Evolutionary conservation across 37 sponge, comb jelly and placozoan species (phyloP).

Genomic region (Halisarca cf. caerulea): DNA sequence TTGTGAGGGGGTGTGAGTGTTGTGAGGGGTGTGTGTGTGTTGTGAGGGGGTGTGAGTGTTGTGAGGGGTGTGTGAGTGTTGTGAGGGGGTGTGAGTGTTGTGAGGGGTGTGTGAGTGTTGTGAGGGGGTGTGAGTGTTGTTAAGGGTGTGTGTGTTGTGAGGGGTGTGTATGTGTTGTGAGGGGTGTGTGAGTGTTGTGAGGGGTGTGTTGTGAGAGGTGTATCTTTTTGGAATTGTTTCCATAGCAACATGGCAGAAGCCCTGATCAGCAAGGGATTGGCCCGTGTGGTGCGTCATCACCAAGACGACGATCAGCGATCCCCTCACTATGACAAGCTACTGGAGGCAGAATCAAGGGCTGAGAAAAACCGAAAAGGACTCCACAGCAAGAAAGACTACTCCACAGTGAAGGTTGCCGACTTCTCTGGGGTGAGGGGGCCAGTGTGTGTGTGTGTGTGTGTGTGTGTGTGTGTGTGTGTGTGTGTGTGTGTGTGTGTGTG

Average conservation of each 20-base stretch:
- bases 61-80: too few species aligned
- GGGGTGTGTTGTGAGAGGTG: too few species aligned
- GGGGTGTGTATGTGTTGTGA: too few species aligned
- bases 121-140: too few species aligned
- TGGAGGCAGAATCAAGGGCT: slow-evolving; percentile 85
- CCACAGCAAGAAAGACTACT: slow-evolving; percentile 73
- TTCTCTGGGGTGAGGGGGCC: slow-evolving; percentile 75
- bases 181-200: too few species aligned
- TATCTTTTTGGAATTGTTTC: neutral
- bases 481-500: neutral
- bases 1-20: too few species aligned
- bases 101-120: too few species aligned
- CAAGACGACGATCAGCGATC: slow-evolving; percentile 94
- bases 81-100: too few species aligned
- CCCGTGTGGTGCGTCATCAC: slow-evolving; percentile 73
- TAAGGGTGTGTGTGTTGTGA: too few species aligned
- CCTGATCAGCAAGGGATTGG: slow-evolving; percentile 92
- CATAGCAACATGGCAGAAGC: slow-evolving; percentile 96
- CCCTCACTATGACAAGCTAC: slow-evolving; percentile 81
- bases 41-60: too few species aligned
- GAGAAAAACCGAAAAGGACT: slow-evolving; percentile 86
- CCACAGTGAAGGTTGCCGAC: slow-evolving; percentile 83
- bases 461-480: neutral
- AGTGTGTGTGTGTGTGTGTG: slow-evolving; percentile 5
- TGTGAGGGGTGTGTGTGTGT: too few species aligned